Evolutionary conservation across 2,797 vertebrate genomes (phyloP).

Genomic region (Sus cebifrons): DNA sequence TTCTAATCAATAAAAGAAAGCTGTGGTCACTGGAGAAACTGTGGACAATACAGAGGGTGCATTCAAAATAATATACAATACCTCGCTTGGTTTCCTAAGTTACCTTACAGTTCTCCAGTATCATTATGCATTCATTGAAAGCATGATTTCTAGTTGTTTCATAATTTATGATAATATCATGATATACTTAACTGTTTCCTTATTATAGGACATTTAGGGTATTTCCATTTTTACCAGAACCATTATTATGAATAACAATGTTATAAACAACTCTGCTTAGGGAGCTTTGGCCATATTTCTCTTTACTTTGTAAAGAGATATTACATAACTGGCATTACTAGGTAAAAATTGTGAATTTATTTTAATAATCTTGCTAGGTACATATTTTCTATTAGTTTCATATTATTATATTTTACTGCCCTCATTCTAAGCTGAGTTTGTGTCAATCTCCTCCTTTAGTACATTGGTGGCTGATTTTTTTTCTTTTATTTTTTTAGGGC

Average conservation of each 20-base stretch:
- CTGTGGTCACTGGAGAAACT: neutral
- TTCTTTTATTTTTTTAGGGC: neutral
- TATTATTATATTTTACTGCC: neutral
- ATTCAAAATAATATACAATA: neutral
- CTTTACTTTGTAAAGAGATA: neutral
- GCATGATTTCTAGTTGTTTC: neutral
- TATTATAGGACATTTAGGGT: neutral
- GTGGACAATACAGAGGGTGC: neutral
- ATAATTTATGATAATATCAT: neutral
- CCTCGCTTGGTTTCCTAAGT: neutral
- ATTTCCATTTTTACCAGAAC: constrained; percentile 26
- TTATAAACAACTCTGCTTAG: neutral
- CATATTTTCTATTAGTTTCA: neutral
- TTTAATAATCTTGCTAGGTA: neutral
- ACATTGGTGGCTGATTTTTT: neutral
- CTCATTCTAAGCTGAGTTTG: neutral
- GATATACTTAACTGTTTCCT: neutral
- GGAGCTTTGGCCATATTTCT: neutral
- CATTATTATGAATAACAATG: neutral
- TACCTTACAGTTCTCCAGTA: neutral
- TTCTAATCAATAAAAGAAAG: constrained; percentile 2
- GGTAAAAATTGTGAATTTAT: neutral
- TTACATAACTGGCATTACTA: neutral
- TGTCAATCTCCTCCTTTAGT: neutral
- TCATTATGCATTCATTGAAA: constrained; percentile 40